Evolutionary conservation across 2,888 invertebrate genomes (phyloP).

Genomic region (Neoscelio sp.): DNA sequence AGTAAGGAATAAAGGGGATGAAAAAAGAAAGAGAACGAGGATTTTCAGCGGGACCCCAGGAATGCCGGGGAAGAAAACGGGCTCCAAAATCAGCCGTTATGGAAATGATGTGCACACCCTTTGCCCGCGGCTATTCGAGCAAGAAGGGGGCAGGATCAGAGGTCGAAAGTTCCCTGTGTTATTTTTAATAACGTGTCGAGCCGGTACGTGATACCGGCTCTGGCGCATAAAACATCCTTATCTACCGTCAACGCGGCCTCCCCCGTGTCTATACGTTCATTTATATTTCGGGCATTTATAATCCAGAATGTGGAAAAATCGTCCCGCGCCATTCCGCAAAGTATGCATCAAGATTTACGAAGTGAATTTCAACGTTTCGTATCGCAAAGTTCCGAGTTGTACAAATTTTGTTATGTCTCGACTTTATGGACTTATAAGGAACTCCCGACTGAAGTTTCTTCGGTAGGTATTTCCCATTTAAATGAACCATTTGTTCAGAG

Average conservation of each 20-base stretch:
- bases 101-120: slow-evolving; percentile 70
- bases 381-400: background rate
- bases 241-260: slow-evolving; percentile 71
- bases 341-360: slow-evolving; percentile 16
- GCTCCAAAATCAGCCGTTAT: slow-evolving; percentile 68
- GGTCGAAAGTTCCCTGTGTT: slow-evolving; percentile 67
- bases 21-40: slow-evolving; percentile 16
- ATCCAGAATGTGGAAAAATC: slow-evolving; percentile 39
- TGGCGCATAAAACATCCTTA: slow-evolving; percentile 77
- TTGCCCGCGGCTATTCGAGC: slow-evolving; percentile 51
- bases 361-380: background rate
- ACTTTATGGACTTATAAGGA: slow-evolving; percentile 11
- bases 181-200: slow-evolving; percentile 75
- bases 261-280: slow-evolving; percentile 63
- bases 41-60: slow-evolving; percentile 26
- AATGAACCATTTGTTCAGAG: background rate
- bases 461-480: background rate
- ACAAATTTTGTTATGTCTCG: slow-evolving; percentile 16
- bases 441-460: background rate
- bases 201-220: slow-evolving; percentile 71
- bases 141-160: slow-evolving; percentile 52
- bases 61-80: slow-evolving; percentile 35
- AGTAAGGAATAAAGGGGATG: slow-evolving; percentile 16
- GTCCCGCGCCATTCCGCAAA: slow-evolving; percentile 8
- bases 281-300: slow-evolving; percentile 65